Evolutionary conservation across 2,113 vertebrate genomes (phyloP).

Genomic region (Gymnorhina tibicen): DNA sequence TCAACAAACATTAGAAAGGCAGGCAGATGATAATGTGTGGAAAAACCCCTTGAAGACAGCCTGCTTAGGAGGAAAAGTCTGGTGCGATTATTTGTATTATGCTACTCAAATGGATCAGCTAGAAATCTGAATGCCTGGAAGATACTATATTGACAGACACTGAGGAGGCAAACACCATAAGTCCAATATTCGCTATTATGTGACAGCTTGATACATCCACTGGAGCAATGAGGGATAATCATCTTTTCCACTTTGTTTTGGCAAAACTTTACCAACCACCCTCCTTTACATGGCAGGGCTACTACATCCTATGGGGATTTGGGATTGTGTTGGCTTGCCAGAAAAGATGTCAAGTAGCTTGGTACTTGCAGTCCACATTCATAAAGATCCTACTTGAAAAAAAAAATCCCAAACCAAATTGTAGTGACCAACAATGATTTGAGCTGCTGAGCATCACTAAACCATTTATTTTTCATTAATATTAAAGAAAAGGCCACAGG

Average conservation of each 20-base stretch:
- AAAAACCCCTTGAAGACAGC: neutral
- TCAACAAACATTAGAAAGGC: neutral
- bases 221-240: neutral
- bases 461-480: neutral
- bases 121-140: neutral
- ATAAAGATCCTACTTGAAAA: neutral
- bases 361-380: neutral
- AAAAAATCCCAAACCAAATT: neutral
- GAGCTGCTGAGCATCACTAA: neutral
- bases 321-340: neutral
- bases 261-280: neutral
- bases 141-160: neutral
- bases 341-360: neutral
- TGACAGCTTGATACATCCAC: neutral
- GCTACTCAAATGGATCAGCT: neutral
- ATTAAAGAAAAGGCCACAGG: neutral
- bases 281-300: neutral
- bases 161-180: neutral
- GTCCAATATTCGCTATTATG: neutral
- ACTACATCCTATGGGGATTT: neutral
- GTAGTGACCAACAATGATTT: neutral
- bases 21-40: neutral
- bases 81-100: neutral
- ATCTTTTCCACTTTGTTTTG: neutral
- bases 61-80: neutral